Conservation (phyloP, 2,888 invertebrate genomes). For the Furcula furcula region DNA sequence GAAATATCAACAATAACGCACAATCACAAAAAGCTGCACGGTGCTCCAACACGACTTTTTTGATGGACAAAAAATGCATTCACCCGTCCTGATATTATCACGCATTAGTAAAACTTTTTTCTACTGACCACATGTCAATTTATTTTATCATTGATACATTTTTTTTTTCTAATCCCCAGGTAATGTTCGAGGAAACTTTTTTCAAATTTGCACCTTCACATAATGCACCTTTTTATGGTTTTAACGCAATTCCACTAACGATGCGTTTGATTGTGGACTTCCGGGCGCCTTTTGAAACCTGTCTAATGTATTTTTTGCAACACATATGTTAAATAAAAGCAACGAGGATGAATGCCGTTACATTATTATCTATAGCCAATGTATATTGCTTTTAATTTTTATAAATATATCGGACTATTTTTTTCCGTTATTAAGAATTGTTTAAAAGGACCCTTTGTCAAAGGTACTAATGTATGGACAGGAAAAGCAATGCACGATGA, state of each 20-base stretch:
- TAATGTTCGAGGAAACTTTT: slow-evolving; percentile 42
- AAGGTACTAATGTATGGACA: too few species aligned
- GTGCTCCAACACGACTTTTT: slow-evolving; percentile 12
- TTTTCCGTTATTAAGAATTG: too few species aligned
- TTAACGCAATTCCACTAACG: slow-evolving; percentile 66
- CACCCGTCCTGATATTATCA: slow-evolving; percentile 47
- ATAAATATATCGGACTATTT: too few species aligned
- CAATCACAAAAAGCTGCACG: slow-evolving; percentile 6
- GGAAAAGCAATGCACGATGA: too few species aligned
- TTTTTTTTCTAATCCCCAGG: slow-evolving; percentile 36
- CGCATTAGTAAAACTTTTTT: slow-evolving; percentile 59
- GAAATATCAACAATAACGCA: background rate
- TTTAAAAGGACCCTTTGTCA: too few species aligned
- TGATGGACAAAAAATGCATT: slow-evolving; percentile 27
- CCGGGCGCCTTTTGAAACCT: slow-evolving; percentile 47
- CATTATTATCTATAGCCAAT: too few species aligned
- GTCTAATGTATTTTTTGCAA: slow-evolving; percentile 22
- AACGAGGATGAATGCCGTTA: slow-evolving; percentile 11
- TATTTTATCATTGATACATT: slow-evolving; percentile 50
- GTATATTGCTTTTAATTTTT: too few species aligned
- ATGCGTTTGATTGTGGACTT: slow-evolving; percentile 57
- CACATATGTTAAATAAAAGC: slow-evolving; percentile 28
- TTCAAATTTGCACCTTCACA: slow-evolving; percentile 65
- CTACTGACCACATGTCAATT: slow-evolving; percentile 58
- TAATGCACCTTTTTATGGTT: slow-evolving; percentile 59